Conservation (phyloP, 2,113 vertebrate species). For the Tragelaphus strepsiceros region DNA sequence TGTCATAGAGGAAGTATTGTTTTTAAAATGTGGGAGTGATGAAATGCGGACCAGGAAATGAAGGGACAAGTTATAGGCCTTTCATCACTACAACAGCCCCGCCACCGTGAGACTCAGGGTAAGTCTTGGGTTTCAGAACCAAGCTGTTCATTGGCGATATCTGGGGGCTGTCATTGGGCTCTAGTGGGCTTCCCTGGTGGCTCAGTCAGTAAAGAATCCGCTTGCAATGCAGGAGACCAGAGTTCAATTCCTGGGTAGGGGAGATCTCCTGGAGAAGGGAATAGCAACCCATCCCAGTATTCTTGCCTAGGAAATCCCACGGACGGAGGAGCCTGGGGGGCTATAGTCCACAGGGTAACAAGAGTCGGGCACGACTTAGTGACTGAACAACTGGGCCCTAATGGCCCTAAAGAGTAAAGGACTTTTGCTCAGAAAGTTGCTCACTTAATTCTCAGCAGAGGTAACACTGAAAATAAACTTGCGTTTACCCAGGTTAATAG, state of each 20-base stretch:
- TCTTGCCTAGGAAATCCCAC: neutral
- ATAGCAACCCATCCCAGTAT: neutral
- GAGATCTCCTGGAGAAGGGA: neutral
- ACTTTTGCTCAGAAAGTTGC: conserved; percentile 6
- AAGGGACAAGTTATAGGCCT: neutral
- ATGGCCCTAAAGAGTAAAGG: neutral
- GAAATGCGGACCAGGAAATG: conserved; percentile 6
- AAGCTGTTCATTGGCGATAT: neutral
- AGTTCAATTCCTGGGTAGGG: neutral
- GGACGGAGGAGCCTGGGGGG: neutral
- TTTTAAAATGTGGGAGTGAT: neutral
- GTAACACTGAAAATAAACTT: neutral
- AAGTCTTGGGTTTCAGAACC: neutral
- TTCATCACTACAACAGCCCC: neutral
- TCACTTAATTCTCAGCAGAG: neutral
- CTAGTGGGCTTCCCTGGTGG: neutral
- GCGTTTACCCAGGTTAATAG: neutral
- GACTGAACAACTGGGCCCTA: neutral
- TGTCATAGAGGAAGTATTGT: neutral
- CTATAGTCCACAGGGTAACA: neutral
- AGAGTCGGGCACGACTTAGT: neutral
- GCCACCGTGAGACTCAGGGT: neutral
- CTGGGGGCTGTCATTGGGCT: neutral
- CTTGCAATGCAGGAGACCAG: neutral
- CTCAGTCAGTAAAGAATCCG: neutral